phyloP scores from a whole-genome alignment of 2,888 invertebrate genomes.

The Pyrgus malvae region DNA sequence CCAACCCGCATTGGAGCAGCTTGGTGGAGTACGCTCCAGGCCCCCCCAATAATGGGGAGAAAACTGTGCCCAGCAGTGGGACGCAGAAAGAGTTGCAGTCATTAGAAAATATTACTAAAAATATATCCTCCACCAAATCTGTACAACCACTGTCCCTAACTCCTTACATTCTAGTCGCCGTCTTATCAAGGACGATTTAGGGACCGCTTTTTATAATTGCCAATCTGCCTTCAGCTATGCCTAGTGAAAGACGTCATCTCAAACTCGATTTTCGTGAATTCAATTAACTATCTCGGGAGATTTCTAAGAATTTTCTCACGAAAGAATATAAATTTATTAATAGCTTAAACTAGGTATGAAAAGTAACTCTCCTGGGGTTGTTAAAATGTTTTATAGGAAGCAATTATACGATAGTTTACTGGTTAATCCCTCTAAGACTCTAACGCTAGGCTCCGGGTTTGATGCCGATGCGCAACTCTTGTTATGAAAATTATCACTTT shows the following conservation, averaged over 20 bases:
- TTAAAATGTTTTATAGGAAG: too few species aligned
- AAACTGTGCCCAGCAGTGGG: too few species aligned
- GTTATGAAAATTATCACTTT: too few species aligned
- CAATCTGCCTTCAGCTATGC: constrained; percentile 50
- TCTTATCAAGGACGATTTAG: constrained; percentile 47
- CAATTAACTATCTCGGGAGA: background rate
- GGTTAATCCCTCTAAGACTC: too few species aligned
- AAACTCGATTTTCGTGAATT: constrained; percentile 5
- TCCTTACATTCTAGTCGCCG: constrained; percentile 34
- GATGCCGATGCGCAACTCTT: too few species aligned
- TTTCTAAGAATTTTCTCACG: background rate
- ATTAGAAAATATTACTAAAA: background rate
- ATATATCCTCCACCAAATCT: constrained; percentile 6
- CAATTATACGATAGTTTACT: too few species aligned
- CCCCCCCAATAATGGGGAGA: too few species aligned
- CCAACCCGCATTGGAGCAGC: too few species aligned
- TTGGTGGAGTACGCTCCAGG: too few species aligned
- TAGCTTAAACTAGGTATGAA: background rate
- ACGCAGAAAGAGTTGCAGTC: too few species aligned
- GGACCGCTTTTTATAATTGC: constrained; percentile 62
- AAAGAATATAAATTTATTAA: background rate
- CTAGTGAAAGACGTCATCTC: constrained; percentile 3
- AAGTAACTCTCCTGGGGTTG: background rate
- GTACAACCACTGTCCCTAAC: constrained; percentile 36
- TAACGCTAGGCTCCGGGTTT: too few species aligned